Evolutionary conservation across 2,888 invertebrate genomes (phyloP).

Genomic region (Lumbricus terrestris): DNA sequence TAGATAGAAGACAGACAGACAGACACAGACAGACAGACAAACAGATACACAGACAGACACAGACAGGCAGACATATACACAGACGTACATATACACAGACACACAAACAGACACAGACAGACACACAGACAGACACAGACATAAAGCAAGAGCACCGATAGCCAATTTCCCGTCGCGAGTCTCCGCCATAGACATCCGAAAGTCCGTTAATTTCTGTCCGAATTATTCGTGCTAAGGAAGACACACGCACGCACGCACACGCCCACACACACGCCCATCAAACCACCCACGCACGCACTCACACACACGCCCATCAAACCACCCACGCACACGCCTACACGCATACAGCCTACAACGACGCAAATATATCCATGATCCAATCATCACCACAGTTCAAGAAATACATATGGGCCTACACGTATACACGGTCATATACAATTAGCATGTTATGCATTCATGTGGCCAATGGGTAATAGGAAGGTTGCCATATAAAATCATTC

Average conservation of each 20-base stretch:
- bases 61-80: background rate
- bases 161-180: background rate
- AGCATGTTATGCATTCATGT: background rate
- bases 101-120: background rate
- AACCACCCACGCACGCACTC: too few species aligned
- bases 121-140: background rate
- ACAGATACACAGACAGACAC: background rate
- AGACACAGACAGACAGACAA: background rate
- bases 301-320: background rate
- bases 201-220: background rate
- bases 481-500: too few species aligned
- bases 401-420: too few species aligned
- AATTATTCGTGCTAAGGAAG: background rate
- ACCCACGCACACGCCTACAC: background rate
- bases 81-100: background rate
- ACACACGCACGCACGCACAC: background rate
- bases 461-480: background rate
- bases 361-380: background rate
- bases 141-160: background rate
- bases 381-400: too few species aligned
- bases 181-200: background rate
- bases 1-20: background rate
- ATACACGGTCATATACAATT: background rate
- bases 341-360: background rate
- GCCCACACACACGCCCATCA: background rate